phyloP scores from a whole-genome alignment of 2,888 invertebrate species.

The Auanema freiburgensis region DNA sequence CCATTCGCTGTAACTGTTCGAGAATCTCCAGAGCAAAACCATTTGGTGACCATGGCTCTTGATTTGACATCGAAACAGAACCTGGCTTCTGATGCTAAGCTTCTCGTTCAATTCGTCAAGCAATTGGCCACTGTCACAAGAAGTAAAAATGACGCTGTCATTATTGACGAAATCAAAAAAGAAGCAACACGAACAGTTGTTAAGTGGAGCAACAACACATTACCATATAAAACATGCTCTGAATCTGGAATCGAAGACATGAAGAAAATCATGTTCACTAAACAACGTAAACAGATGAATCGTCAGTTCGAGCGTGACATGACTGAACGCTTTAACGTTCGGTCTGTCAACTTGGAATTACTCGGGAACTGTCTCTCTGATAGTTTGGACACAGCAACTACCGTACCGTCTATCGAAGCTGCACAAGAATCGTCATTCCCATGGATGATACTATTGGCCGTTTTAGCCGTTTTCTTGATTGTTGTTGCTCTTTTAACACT shows the following conservation, averaged over 20 bases:
- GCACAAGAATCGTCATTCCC: slow-evolving; percentile 68
- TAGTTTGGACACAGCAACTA: slow-evolving; percentile 25
- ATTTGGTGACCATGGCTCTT: slow-evolving; percentile 35
- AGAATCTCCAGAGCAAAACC: slow-evolving; percentile 30
- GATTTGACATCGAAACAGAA: slow-evolving; percentile 28
- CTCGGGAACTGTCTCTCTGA: slow-evolving; percentile 31
- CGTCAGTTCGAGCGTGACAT: slow-evolving; percentile 46
- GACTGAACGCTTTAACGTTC: slow-evolving; percentile 52
- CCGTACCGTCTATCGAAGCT: slow-evolving; percentile 33
- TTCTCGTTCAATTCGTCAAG: slow-evolving; percentile 26
- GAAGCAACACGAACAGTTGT: slow-evolving; percentile 32
- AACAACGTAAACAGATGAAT: slow-evolving; percentile 40
- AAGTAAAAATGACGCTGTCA: slow-evolving; percentile 22
- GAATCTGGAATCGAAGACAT: slow-evolving; percentile 41
- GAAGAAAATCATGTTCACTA: slow-evolving; percentile 38
- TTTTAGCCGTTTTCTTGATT: slow-evolving; percentile 83
- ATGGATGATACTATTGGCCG: slow-evolving; percentile 77
- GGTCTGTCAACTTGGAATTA: slow-evolving; percentile 31
- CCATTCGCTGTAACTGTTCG: slow-evolving; percentile 43
- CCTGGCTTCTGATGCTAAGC: slow-evolving; percentile 25
- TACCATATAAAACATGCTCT: slow-evolving; percentile 37
- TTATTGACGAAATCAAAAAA: slow-evolving; percentile 28
- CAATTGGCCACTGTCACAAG: slow-evolving; percentile 15
- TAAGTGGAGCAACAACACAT: slow-evolving; percentile 40
- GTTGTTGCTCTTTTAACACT: slow-evolving; percentile 74